Conservation (phyloP, 2,888 invertebrate genomes). For the Scotopteryx bipunctaria region DNA sequence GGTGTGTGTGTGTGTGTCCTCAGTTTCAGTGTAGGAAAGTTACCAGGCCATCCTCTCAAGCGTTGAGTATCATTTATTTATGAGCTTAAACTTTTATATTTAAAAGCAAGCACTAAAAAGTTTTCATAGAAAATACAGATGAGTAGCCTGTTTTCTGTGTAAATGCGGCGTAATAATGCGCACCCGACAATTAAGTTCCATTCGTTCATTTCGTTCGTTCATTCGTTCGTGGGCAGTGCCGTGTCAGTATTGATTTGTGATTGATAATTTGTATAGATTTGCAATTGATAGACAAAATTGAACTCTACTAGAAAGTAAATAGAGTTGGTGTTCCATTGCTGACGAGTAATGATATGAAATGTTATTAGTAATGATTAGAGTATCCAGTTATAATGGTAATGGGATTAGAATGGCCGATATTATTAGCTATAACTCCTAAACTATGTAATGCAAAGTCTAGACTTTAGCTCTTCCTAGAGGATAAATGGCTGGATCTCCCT, state of each 20-base stretch:
- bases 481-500: no score
- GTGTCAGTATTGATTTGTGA: constrained; percentile 76
- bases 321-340: background rate
- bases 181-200: constrained; percentile 67
- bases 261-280: constrained; percentile 65
- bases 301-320: background rate
- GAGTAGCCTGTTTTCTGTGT: constrained; percentile 1
- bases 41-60: no score
- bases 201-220: constrained; percentile 47
- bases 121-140: no score
- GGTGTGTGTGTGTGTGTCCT: no score
- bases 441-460: background rate
- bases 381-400: constrained; percentile 10
- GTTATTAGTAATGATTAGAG: constrained; percentile 21
- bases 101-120: no score
- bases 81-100: no score
- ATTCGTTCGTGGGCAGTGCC: constrained; percentile 58
- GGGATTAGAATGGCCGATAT: background rate
- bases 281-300: background rate
- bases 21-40: no score
- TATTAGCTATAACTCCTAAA: background rate
- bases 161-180: constrained; percentile 30
- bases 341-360: constrained; percentile 16
- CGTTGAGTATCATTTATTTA: no score
- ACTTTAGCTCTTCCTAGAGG: no score